phyloP scores from a whole-genome alignment of 2,113 vertebrate genomes.

The Corynorhinus townsendii region DNA sequence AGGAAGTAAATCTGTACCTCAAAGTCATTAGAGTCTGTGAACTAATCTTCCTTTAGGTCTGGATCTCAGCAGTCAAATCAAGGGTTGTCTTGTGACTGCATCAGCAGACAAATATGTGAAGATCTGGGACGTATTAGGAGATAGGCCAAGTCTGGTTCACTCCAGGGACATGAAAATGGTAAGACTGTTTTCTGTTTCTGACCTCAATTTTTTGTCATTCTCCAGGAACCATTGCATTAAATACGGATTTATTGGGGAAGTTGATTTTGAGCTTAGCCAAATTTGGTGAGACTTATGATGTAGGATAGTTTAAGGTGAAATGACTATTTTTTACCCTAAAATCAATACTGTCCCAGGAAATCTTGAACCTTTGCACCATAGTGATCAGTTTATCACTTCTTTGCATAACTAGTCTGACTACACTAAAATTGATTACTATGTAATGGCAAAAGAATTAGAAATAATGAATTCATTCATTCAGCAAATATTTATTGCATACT shows the following conservation, averaged over 20 bases:
- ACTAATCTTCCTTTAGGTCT: slow-evolving; percentile 81
- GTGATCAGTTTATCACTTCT: not conserved
- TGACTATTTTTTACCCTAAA: not conserved
- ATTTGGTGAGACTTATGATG: not conserved
- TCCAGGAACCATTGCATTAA: not conserved
- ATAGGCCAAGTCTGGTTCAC: slow-evolving; percentile 93
- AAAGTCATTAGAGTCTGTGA: not conserved
- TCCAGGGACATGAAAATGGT: slow-evolving; percentile 99
- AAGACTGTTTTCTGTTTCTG: slow-evolving; percentile 6
- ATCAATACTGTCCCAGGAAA: not conserved
- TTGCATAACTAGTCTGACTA: not conserved
- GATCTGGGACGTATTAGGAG: slow-evolving; percentile 94
- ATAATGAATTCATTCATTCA: not conserved
- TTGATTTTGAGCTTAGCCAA: not conserved
- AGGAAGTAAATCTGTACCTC: not conserved
- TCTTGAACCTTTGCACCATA: not conserved
- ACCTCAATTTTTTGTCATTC: not conserved
- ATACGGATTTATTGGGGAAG: not conserved
- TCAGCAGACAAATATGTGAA: slow-evolving; percentile 95
- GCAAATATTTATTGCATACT: not conserved
- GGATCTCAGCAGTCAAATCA: slow-evolving; percentile 94
- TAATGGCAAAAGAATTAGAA: not conserved
- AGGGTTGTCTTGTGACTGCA: slow-evolving; percentile 94
- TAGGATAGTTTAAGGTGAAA: not conserved
- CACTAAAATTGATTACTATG: not conserved